A percentile compares a stretch with the other conserved stretches of the same genome.
phyloP scores from a whole-genome alignment of 2,113 vertebrate species.

The Prunella fulvescens region DNA sequence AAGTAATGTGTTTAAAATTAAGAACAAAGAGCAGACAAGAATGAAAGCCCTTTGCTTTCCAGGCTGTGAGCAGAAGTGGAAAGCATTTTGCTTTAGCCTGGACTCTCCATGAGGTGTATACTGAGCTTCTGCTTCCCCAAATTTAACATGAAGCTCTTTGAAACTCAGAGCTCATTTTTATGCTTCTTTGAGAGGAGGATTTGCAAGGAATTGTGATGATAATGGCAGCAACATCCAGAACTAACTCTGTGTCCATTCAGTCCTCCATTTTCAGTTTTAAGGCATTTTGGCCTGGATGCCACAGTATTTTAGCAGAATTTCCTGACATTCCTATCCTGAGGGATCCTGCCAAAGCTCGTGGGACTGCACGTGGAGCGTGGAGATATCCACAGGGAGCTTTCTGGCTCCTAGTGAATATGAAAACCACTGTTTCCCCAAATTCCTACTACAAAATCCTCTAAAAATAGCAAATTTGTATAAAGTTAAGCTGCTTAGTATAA shows the following conservation, averaged over 20 bases:
- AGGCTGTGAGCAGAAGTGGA: background rate
- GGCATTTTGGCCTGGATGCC: background rate
- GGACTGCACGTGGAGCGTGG: background rate
- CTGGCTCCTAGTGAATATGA: background rate
- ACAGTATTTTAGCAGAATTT: background rate
- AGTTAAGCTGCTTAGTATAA: background rate
- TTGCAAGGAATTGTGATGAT: background rate
- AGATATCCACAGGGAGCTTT: background rate
- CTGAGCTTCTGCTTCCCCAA: background rate
- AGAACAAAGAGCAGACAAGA: background rate
- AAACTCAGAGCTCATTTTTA: background rate
- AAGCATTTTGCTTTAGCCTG: background rate
- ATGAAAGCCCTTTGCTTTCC: background rate
- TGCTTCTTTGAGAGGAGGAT: background rate
- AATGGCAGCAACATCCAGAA: background rate
- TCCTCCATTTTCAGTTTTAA: background rate
- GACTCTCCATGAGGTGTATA: background rate
- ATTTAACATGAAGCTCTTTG: background rate
- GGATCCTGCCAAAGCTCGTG: background rate
- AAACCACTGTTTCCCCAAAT: background rate
- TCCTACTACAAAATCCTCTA: background rate
- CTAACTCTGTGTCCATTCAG: background rate
- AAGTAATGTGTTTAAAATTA: background rate
- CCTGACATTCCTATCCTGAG: background rate
- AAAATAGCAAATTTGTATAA: background rate